Conservation (phyloP, 1,140 invertebrate genomes). For the Brachionus rubens region DNA sequence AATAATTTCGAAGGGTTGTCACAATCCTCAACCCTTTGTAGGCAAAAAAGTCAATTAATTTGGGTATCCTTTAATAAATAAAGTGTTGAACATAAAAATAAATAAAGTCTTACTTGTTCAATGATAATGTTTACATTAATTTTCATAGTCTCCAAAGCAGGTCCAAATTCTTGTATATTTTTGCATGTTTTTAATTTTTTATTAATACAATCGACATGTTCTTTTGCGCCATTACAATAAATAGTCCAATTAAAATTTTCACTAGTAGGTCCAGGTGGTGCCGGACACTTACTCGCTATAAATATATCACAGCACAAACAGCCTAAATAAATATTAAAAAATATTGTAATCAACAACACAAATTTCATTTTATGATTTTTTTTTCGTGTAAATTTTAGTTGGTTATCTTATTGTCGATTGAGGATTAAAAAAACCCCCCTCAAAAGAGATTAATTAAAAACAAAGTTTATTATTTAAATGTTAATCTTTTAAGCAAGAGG, state of each 20-base stretch:
- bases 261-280: constrained; percentile 14
- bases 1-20: too few species aligned
- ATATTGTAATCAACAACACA: constrained; percentile 3
- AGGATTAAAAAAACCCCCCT: too few species aligned
- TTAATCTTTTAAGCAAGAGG: constrained; percentile 32
- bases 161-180: constrained; percentile 40
- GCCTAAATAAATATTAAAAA: constrained; percentile 5
- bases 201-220: constrained; percentile 45
- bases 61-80: too few species aligned
- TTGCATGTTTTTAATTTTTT: constrained; percentile 32
- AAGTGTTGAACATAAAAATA: too few species aligned
- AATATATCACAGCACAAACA: constrained; percentile 37
- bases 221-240: constrained; percentile 34
- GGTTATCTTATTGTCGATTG: too few species aligned
- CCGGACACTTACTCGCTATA: constrained; percentile 36
- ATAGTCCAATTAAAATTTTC: constrained; percentile 30
- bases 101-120: constrained; percentile 3
- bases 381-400: too few species aligned
- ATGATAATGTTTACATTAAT: constrained; percentile 31
- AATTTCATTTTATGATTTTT: constrained; percentile 26
- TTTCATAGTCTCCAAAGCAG: constrained; percentile 44
- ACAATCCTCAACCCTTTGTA: too few species aligned
- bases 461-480: constrained; percentile 35
- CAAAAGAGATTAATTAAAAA: constrained; percentile 15
- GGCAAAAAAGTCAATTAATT: too few species aligned